Percentiles rank a stretch among this genome's conserved stretches.
Evolutionary conservation across 2,888 invertebrate genomes (phyloP).

Genomic region (Stratiomys singularior): DNA sequence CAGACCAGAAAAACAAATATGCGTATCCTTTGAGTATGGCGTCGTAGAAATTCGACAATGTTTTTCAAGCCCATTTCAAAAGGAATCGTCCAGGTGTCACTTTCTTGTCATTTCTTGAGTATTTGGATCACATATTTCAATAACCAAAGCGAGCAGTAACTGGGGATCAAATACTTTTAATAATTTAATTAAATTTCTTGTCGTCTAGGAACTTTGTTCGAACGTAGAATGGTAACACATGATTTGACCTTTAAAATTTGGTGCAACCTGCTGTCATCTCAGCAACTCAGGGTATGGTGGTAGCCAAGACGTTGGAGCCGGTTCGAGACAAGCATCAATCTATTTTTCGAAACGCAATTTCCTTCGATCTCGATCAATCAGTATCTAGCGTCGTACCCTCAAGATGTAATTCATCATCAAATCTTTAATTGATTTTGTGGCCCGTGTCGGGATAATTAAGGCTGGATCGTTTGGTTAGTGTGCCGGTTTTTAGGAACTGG

Average conservation of each 20-base stretch:
- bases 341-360: constrained; percentile 42
- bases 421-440: constrained; percentile 51
- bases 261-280: constrained; percentile 25
- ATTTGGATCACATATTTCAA: no score
- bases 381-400: constrained; percentile 48
- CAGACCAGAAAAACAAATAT: neutral
- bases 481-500: neutral
- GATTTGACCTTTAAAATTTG: constrained; percentile 23
- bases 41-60: no score
- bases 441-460: constrained; percentile 51
- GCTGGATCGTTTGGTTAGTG: neutral
- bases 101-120: no score
- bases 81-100: no score
- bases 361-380: constrained; percentile 48
- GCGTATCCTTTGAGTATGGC: neutral
- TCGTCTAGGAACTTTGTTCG: neutral
- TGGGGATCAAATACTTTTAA: no score
- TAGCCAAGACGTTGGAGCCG: neutral
- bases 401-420: constrained; percentile 49
- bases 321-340: neutral
- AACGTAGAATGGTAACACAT: neutral
- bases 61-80: no score
- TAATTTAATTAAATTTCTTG: neutral
- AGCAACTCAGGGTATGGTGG: neutral
- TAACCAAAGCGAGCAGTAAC: no score